phyloP scores from a whole-genome alignment of 1,140 invertebrate species.

The Ptiloglossa arizonensis region DNA sequence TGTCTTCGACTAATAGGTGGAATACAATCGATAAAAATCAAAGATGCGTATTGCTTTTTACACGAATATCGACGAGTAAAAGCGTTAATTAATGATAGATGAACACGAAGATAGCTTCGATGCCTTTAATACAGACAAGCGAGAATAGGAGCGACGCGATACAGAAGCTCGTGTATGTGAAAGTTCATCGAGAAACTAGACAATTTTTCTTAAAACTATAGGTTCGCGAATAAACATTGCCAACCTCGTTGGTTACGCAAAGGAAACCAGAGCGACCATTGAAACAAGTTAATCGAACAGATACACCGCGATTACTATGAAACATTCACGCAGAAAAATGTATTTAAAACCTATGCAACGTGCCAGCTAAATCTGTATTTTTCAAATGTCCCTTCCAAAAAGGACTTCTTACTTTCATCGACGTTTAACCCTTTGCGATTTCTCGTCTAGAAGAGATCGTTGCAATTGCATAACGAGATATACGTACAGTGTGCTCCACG shows the following conservation, averaged over 20 bases:
- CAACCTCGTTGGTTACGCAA: neutral
- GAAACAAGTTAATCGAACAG: neutral
- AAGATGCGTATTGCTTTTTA: neutral
- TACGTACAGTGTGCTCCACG: too few species aligned
- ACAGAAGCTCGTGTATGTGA: neutral
- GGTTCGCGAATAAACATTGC: neutral
- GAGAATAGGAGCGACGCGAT: neutral
- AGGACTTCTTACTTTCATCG: neutral
- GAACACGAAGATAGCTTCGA: conserved; percentile 1
- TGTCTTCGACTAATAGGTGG: neutral
- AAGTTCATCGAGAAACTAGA: neutral
- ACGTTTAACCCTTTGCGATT: neutral
- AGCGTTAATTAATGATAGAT: neutral
- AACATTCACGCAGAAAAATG: neutral
- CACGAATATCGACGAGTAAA: neutral
- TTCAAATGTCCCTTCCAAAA: neutral
- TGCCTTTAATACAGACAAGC: neutral
- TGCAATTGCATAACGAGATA: neutral
- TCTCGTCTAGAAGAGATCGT: neutral
- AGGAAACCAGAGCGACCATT: neutral
- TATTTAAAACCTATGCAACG: neutral
- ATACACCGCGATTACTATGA: neutral
- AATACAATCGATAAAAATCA: neutral
- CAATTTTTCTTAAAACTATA: neutral
- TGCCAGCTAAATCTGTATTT: neutral